Base-by-base conservation (phyloP, 2,888 invertebrate species). In the Melangyna quadrimaculata region DNA sequence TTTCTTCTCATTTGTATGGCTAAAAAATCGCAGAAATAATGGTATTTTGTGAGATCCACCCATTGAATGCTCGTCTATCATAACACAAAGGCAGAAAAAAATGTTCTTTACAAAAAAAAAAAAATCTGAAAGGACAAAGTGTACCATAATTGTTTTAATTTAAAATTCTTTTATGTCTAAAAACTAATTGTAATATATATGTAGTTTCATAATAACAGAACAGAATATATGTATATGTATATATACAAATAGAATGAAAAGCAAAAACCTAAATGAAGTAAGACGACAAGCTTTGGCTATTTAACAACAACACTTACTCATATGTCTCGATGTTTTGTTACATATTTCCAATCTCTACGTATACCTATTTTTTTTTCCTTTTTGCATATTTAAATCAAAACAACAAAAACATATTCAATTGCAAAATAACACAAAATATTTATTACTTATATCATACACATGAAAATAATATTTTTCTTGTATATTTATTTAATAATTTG, bases 401-500 rank as follows among this genome's bases (percentile, higher is more conserved):
- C 17, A 57, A 35, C 27, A 63, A 37, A 72, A 45, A 51, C 35
- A n/a, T 10, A 2, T 35, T 2, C n/a, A 8, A 37, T 0, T 5
- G 22, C 57, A 48, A 65, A 51, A 65, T 72, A 45, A 53, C 53
- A 70, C 29, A 22, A 43, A 51, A 71, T 77, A 81, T 81, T 81
- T 81, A 81, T 77, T 81, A 63, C 57, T 14, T 35, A 37, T 65
- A 77, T 81, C 75, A 63, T 75, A 53, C 75, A 53, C 55, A 43
- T n/a, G 43, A 81, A 80, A 37, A 61, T 57, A 67, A 67, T 77
- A 77, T 57, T 65, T 81, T 57, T 57, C 57, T 81, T 81, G 75
- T 81, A 81, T 77, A 81, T 75, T 81, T 81, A 71, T 77, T 81
- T 77, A 61, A 53, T 73, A 67, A 70, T 57, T 80, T 81, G 75